Percentiles rank a stretch among this genome's conserved stretches.
Evolutionary conservation across 2,888 invertebrate genomes (phyloP).

Genomic region (Hypomecis atomaria): DNA sequence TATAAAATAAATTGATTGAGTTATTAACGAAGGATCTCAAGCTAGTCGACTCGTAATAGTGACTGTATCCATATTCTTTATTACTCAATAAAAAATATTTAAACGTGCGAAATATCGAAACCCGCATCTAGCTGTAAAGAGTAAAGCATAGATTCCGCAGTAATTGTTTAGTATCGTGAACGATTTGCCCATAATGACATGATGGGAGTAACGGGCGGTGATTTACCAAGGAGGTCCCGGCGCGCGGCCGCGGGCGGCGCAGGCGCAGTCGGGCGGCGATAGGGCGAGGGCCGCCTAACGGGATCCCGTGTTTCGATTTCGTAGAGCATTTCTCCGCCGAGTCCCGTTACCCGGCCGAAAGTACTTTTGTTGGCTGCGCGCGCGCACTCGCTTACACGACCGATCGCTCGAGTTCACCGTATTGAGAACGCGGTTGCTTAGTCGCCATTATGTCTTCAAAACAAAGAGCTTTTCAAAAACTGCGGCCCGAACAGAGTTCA

Average conservation of each 20-base stretch:
- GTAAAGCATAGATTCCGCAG: not conserved
- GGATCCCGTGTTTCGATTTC: conserved; percentile 84
- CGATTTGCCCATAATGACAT: conserved; percentile 47
- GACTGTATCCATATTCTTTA: too few relatives aligned
- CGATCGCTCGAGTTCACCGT: conserved; percentile 76
- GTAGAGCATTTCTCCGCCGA: conserved; percentile 83
- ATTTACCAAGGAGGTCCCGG: conserved; percentile 76
- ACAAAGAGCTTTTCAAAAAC: conserved; percentile 70
- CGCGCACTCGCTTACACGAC: conserved; percentile 51
- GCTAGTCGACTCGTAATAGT: too few relatives aligned
- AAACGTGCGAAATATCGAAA: too few relatives aligned
- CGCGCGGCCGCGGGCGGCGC: conserved; percentile 28
- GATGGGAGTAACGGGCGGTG: conserved; percentile 61
- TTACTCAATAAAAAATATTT: too few relatives aligned
- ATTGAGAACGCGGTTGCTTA: conserved; percentile 71
- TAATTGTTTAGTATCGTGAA: conserved; percentile 30
- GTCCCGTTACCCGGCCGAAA: conserved; percentile 83
- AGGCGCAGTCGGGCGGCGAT: conserved; percentile 43
- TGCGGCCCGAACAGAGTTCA: conserved; percentile 43
- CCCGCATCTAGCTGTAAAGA: not conserved
- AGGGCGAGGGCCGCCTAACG: conserved; percentile 81
- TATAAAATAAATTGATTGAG: too few relatives aligned
- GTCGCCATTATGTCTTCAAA: conserved; percentile 68
- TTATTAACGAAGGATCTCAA: too few relatives aligned
- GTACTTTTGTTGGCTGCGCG: conserved; percentile 78